Conservation (phyloP, 1,140 invertebrate species). For the Maconellicoccus hirsutus region DNA sequence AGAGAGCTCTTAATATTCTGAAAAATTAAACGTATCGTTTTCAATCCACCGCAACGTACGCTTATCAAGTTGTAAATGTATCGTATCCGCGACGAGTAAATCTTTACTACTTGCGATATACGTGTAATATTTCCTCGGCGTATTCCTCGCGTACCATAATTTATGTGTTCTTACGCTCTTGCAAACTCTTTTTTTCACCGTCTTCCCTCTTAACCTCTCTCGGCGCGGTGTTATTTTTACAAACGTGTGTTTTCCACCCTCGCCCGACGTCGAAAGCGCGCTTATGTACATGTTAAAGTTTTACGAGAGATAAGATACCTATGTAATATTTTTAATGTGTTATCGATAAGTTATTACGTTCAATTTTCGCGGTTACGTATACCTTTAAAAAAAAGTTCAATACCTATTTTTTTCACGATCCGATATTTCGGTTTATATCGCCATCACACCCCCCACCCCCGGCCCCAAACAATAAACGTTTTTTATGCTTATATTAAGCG, state of each 20-base stretch:
- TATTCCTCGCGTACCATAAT: background rate
- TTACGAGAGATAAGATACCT: background rate
- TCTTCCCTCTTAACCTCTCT: no score
- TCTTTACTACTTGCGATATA: background rate
- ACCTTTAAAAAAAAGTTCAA: background rate
- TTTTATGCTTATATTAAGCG: no score
- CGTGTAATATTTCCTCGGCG: background rate
- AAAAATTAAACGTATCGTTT: slow-evolving; percentile 5
- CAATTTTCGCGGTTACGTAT: background rate
- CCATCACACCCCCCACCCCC: no score
- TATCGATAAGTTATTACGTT: slow-evolving; percentile 1
- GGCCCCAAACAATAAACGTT: no score
- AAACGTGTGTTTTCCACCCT: background rate
- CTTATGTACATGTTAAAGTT: background rate
- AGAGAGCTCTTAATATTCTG: slow-evolving; percentile 5
- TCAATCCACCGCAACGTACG: background rate
- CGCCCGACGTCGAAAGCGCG: background rate
- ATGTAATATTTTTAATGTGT: background rate
- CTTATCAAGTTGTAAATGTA: background rate
- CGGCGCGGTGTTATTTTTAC: no score
- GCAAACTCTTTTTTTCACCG: no score
- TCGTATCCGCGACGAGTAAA: background rate
- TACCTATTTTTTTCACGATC: background rate
- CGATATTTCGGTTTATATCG: no score
- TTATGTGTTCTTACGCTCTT: background rate